phyloP scores from a whole-genome alignment of 2,113 vertebrate species.

The Alexandromys fortis region DNA sequence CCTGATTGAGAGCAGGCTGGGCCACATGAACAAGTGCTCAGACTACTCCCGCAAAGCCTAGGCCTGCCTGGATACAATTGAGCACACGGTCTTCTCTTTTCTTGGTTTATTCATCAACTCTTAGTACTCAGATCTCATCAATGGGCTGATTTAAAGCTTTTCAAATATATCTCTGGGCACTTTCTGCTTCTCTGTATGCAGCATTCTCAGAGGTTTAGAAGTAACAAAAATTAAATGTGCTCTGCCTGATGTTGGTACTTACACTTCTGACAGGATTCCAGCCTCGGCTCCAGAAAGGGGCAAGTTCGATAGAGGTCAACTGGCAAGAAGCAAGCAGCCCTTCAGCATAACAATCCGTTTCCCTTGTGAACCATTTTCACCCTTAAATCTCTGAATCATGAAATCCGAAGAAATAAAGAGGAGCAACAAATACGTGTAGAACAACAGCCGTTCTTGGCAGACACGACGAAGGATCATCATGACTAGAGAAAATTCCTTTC shows the following conservation, averaged over 20 bases:
- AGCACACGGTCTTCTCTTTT: neutral
- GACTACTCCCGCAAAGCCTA: neutral
- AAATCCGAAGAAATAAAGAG: slow-evolving; percentile 23
- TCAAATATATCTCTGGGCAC: neutral
- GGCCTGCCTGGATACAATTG: neutral
- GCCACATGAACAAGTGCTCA: neutral
- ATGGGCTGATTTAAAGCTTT: neutral
- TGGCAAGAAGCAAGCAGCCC: neutral
- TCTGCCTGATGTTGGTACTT: neutral
- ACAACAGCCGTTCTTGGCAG: neutral
- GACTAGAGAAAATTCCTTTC: neutral
- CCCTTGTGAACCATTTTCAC: neutral
- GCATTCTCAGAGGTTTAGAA: neutral
- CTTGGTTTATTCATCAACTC: neutral
- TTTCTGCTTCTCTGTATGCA: neutral
- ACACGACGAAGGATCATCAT: neutral
- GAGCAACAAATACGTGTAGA: neutral
- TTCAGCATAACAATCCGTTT: neutral
- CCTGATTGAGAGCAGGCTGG: neutral
- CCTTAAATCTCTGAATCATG: neutral
- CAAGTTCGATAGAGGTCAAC: neutral
- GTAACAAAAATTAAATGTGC: neutral
- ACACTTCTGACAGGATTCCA: neutral
- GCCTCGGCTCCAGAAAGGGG: neutral
- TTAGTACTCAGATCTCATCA: neutral